Conservation (phyloP, 2,888 invertebrate genomes). For the Cephus runcator region DNA sequence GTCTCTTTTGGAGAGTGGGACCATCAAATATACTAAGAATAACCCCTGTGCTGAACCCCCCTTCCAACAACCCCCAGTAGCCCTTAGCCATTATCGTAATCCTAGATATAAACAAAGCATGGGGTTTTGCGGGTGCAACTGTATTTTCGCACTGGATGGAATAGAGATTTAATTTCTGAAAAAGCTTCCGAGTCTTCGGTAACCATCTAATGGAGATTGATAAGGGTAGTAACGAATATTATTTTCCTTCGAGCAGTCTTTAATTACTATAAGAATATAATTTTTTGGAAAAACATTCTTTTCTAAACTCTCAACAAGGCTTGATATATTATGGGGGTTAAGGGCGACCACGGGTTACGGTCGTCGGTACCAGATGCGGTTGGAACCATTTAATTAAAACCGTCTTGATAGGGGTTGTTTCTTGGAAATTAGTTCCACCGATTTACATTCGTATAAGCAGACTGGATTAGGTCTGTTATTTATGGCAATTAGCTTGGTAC, state of each 20-base stretch:
- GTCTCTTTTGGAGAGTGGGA: slow-evolving; percentile 46
- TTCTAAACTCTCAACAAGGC: neutral
- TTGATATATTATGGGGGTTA: neutral
- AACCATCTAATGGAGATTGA: too few species aligned
- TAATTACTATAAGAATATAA: neutral
- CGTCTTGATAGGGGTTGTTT: slow-evolving; percentile 39
- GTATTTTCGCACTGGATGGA: too few species aligned
- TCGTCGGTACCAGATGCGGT: slow-evolving; percentile 27
- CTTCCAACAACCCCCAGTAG: neutral
- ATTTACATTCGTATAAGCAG: slow-evolving; percentile 37
- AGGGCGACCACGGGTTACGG: neutral
- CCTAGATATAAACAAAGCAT: slow-evolving; percentile 22
- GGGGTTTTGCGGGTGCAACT: too few species aligned
- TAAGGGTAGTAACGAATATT: too few species aligned
- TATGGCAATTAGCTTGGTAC: slow-evolving; percentile 28
- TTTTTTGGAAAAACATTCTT: neutral
- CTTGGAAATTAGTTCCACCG: slow-evolving; percentile 46
- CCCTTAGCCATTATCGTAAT: slow-evolving; percentile 53
- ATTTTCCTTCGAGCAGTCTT: too few species aligned
- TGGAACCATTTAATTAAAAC: slow-evolving; percentile 48
- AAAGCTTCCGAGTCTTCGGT: too few species aligned
- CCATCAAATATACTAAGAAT: slow-evolving; percentile 53
- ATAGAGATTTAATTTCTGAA: too few species aligned
- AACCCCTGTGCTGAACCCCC: slow-evolving; percentile 23
- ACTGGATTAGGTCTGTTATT: slow-evolving; percentile 44